phyloP scores from a whole-genome alignment of 2,888 invertebrate species.

The Chrysotoxum bicinctum region DNA sequence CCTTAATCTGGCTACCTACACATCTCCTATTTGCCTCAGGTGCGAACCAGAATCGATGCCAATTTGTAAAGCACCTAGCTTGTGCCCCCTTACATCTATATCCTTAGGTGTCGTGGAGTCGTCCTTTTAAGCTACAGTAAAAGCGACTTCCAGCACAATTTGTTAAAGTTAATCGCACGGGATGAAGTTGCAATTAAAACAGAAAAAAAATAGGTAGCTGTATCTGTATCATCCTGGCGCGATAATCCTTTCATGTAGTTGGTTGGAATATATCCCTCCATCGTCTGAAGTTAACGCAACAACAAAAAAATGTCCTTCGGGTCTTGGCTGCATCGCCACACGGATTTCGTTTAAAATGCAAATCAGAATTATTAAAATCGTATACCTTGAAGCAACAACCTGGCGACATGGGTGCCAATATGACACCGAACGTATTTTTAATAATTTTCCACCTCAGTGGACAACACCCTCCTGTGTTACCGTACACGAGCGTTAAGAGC shows the following conservation, averaged over 20 bases:
- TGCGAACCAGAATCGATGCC: slow-evolving; percentile 55
- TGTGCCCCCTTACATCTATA: background rate
- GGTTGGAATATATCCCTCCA: background rate
- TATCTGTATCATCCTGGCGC: slow-evolving; percentile 17
- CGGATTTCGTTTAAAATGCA: slow-evolving; percentile 65
- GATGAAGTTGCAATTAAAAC: slow-evolving; percentile 67
- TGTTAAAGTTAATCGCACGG: slow-evolving; percentile 58
- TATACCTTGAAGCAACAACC: slow-evolving; percentile 49
- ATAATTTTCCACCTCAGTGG: slow-evolving; percentile 69
- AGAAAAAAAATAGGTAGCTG: background rate
- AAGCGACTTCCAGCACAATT: slow-evolving; percentile 35
- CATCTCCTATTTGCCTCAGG: slow-evolving; percentile 25
- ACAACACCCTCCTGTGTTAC: slow-evolving; percentile 32
- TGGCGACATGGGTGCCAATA: slow-evolving; percentile 34
- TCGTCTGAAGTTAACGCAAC: background rate
- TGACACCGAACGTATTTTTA: slow-evolving; percentile 57
- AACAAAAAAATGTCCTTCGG: slow-evolving; percentile 21
- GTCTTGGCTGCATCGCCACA: slow-evolving; percentile 34
- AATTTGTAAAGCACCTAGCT: slow-evolving; percentile 42
- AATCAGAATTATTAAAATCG: slow-evolving; percentile 46
- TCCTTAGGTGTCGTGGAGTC: background rate
- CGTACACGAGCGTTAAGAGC: background rate
- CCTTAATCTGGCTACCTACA: background rate
- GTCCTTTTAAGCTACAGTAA: background rate
- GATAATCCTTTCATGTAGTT: slow-evolving; percentile 55